Evolutionary conservation across 2,797 vertebrate genomes (phyloP).

Genomic region (Zalophus californianus): DNA sequence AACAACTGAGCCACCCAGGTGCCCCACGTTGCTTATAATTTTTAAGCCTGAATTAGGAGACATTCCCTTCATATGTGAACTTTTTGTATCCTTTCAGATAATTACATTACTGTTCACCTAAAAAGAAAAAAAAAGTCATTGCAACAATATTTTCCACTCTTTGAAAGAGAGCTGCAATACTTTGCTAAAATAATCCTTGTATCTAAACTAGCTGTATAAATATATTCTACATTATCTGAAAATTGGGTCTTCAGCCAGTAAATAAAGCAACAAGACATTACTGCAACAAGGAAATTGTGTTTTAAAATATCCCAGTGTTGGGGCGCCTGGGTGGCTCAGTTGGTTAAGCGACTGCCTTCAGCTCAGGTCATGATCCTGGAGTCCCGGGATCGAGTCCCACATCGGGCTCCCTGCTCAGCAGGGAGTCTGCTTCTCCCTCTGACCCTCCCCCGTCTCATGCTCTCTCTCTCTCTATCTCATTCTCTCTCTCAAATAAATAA

Average conservation of each 20-base stretch:
- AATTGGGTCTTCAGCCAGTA: not conserved
- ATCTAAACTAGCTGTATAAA: not conserved
- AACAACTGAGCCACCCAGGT: too few species aligned
- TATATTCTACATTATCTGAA: not conserved
- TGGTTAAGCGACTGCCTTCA: too few species aligned
- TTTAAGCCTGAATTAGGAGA: not conserved
- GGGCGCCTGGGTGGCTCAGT: too few species aligned
- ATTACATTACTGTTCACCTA: not conserved
- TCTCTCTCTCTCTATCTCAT: too few species aligned
- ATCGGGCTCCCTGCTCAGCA: too few species aligned
- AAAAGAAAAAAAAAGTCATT: not conserved
- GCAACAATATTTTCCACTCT: not conserved
- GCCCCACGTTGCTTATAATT: not conserved
- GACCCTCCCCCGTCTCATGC: too few species aligned
- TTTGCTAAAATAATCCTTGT: not conserved
- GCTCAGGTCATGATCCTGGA: too few species aligned
- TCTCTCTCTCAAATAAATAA: too few species aligned
- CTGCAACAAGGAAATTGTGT: not conserved
- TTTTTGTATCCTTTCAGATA: not conserved
- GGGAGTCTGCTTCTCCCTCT: too few species aligned
- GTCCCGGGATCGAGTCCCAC: too few species aligned
- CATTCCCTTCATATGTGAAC: not conserved
- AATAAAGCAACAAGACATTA: not conserved
- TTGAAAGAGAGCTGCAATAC: not conserved
- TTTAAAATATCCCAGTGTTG: not conserved